Evolutionary conservation across 2,113 vertebrate species (phyloP).

Genomic region (Tenebrosternarchus preto): DNA sequence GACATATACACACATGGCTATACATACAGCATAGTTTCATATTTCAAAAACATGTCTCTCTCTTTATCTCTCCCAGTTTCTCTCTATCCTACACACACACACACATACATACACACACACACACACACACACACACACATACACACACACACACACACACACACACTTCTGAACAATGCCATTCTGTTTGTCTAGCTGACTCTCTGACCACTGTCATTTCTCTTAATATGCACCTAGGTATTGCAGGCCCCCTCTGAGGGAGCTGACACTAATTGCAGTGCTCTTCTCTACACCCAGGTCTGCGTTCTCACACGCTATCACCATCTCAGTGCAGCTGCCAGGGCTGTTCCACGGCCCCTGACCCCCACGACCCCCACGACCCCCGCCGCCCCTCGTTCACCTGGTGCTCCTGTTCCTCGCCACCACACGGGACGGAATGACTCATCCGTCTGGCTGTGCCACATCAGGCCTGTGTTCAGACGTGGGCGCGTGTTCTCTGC

Average conservation of each 20-base stretch:
- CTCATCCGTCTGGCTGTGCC: conserved; percentile 13
- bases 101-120: no score
- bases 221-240: conserved; percentile 49
- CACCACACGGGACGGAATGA: conserved; percentile 14
- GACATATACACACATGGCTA: not conserved
- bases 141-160: no score
- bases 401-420: no score
- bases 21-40: not conserved
- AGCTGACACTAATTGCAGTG: conserved; percentile 77
- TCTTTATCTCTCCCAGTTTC: no score
- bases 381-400: no score
- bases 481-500: not conserved
- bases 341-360: not conserved
- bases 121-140: no score
- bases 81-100: no score
- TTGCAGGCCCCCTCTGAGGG: conserved; percentile 51
- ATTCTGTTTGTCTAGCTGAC: conserved; percentile 65
- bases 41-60: not conserved
- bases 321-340: not conserved
- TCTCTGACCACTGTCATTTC: conserved; percentile 38
- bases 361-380: no score
- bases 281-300: conserved; percentile 67
- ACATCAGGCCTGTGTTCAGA: conserved; percentile 14
- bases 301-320: not conserved
- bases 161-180: conserved; percentile 37